Percentiles rank a stretch among this genome's conserved stretches.
Conservation (phyloP, 2,113 vertebrate species). For the Glaucomys volans region DNA sequence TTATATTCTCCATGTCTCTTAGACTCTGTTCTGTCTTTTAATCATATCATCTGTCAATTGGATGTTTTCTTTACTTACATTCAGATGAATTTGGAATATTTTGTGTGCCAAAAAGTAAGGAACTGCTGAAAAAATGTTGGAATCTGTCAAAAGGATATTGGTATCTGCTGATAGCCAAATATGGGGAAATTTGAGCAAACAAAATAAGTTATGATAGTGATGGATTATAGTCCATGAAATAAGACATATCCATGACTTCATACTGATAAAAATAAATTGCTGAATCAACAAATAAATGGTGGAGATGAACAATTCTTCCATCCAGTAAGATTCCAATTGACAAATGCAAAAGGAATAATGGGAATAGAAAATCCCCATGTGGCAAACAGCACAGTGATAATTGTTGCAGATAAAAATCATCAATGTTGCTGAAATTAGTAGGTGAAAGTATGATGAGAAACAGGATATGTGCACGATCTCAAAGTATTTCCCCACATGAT, state of each 20-base stretch:
- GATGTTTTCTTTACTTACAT: slow-evolving; percentile 3
- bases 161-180: neutral
- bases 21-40: neutral
- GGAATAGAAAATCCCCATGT: slow-evolving; percentile 28
- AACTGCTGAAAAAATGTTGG: neutral
- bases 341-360: neutral
- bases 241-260: neutral
- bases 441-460: slow-evolving; percentile 53
- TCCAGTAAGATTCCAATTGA: neutral
- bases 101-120: neutral
- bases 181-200: neutral
- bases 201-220: slow-evolving; percentile 31
- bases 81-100: neutral
- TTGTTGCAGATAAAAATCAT: slow-evolving; percentile 56
- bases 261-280: neutral
- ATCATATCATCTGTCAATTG: neutral
- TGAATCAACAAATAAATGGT: neutral
- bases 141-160: neutral
- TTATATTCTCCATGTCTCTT: neutral
- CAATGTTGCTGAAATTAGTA: slow-evolving; percentile 46
- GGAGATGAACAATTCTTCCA: neutral
- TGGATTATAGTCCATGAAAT: slow-evolving; percentile 1
- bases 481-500: slow-evolving; percentile 57
- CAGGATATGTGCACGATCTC: slow-evolving; percentile 26
- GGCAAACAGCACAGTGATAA: neutral